Base-by-base conservation (phyloP, 2,888 invertebrate species). In the Drosophila siamana region DNA sequence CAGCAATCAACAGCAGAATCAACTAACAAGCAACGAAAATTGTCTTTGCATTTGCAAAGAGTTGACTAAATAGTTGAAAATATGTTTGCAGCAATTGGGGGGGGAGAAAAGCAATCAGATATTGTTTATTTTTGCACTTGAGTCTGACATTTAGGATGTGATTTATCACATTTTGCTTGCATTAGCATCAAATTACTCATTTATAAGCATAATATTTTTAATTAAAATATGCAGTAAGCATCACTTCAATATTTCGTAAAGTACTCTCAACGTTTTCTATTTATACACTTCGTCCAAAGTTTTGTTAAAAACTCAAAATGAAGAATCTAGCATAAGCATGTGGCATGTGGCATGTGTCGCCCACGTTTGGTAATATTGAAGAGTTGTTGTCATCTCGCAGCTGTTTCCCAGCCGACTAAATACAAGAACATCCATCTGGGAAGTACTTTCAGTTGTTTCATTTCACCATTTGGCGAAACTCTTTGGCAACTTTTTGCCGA, bases 401-500 rank as follows among this genome's bases (percentile, higher is more conserved):
- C 50, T 55, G 51, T 36, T 55, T 55, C 19, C 13, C 41, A 40
- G 26, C 30, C 30, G 30, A 40, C 24, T 30, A 47, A 36, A 24
- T 59, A 47, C 43, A 13, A n/a, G 19, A 30, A 33, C 13, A n/a
- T 24, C 7, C 33, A 28, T 9, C 19, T 28, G 41, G 19, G 30
- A 41, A 54, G 28, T 41, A 54, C 41, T 52, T 52, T 52, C 52
- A 6, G 41, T 41, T 41, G 19, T 57, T 50, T n/a, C 55, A 51
- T 44, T 52, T 51, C n/a, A 38, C 28, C 40, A 47, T 61, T 48
- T 16, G 44, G 19, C 22, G 55, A 56, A 55, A 55, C 43, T 60
- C 60, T 52, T 59, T 51, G 36, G n/a, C 41, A 67, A 72, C 38
- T 59, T 67, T 50, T 57, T 3, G 5, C n/a, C 16, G 52, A 52